Evolutionary conservation across 2,797 vertebrate species (phyloP), one percentile per base, ranked within the genome.

Genomic region (Psittacula derbiana): DNA sequence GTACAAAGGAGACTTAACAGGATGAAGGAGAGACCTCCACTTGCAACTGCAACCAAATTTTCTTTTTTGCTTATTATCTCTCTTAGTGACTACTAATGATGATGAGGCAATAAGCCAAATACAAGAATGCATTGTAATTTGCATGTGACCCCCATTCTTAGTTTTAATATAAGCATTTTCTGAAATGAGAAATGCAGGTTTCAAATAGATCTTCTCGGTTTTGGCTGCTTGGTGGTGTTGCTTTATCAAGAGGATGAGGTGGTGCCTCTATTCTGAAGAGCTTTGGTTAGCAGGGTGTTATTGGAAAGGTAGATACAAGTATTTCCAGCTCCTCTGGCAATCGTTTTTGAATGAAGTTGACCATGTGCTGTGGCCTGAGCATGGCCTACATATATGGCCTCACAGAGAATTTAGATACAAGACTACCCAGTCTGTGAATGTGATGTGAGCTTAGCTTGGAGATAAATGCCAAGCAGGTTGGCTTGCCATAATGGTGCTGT

Each of bases 1-100:
- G 33, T 80, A 71, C 33, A 58, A 91, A 83, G 46, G 33, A 78
- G 15, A 50, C 31, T 76, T 82, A 79, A 60, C 16, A 67, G 50
- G 44, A 19, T 27, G 27, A 52, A 82, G 20, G 69, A 89, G 44
- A 80, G 30, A 60, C 13, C 18, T 89, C 18, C 5, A 14, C 31
- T 75, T 86, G 57, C 52, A 70, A 41, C 7, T 20, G 50, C 82
- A 76, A 1, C 23, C 30, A 67, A 12, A 33, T 72, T 89, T 93
- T 66, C 44, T 87, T 94, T 80, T 52, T 80, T 89, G 31, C 38
- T 85, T 85, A 16, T 82, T 80, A 25, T 83, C 36, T 88, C 43
- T 92, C 50, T 71, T 70, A 81, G 70, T 18, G 30, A 58, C 66
- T 86, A 58, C 43, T 78, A 58, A 58, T 88, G 46, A 47, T 65